Percentiles rank a stretch among this genome's conserved stretches.
phyloP scores from a whole-genome alignment of 37 sponge, comb jelly and placozoan genomes.

The Ianthella basta region DNA sequence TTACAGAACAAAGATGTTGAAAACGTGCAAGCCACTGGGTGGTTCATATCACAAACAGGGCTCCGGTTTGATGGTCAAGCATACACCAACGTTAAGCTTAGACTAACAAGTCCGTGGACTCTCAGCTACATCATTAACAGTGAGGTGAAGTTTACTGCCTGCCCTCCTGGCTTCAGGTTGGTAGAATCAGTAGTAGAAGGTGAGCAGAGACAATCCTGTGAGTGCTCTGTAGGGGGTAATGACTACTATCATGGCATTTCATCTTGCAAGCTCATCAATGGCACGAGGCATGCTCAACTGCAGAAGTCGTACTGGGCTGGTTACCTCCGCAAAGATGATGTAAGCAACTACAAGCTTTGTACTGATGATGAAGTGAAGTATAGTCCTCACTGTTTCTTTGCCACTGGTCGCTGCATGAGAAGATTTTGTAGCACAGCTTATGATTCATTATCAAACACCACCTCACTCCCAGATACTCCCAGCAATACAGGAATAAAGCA shows the following conservation, averaged over 20 bases:
- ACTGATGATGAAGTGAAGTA: not conserved
- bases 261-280: not conserved
- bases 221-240: not conserved
- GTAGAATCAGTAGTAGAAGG: too few species aligned
- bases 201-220: too few species aligned
- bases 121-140: not conserved
- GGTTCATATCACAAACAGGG: not conserved
- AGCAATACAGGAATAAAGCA: not conserved
- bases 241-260: not conserved
- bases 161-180: not conserved
- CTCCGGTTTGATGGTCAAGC: not conserved
- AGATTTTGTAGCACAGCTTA: not conserved
- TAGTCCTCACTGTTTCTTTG: not conserved
- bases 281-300: not conserved
- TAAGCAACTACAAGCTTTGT: not conserved
- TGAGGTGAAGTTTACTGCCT: not conserved
- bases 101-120: not conserved
- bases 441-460: not conserved
- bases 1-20: not conserved
- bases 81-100: not conserved
- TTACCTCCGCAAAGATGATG: not conserved
- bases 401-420: not conserved
- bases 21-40: not conserved
- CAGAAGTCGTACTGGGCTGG: constrained; percentile 18
- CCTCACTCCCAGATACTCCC: not conserved